Evolutionary conservation across 2,797 vertebrate species (phyloP), one percentile per base, ranked within the genome.

Genomic region (Enteromius paludinosus): DNA sequence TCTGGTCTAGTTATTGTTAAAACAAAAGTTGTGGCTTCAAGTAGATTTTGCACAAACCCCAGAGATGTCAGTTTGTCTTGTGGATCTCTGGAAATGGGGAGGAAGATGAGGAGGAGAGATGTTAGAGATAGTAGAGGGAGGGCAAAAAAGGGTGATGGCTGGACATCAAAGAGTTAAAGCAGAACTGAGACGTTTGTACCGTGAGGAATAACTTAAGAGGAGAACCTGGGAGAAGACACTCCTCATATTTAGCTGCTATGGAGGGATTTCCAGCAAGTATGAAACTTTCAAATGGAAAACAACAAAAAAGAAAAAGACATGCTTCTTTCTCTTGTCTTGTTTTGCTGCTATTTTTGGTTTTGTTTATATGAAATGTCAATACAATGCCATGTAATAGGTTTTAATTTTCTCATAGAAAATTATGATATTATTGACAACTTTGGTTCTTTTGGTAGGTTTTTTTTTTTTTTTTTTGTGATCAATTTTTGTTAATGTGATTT

Each of bases 321-420:
- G 92, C 96, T 96, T 93, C 95, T 96, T 96, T 95, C 92, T 94
- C 90, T 94, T 92, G 92, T 95, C 93, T 95, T 95, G 95, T 98
- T 95, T 97, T 98, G 97, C 97, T 99, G 97, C 97, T 99, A 98
- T 96, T 82, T 92, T 94, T 95, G 94, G 93, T 94, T 95, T 91
- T 93, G 93, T 93, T 93, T 95, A 95, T 92, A 91, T 96, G 95
- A 93, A 93, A 95, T 95, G 97, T 98, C 96, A 95, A 94, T 96
- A 94, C 96, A 95, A 95, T 97, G 96, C 96, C 96, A 95, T 96
- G 95, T 94, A 90, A 93, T 96, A 95, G 94, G 93, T 92, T 92
- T 96, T 94, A 96, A 96, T 97, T 97, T 97, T 97, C 96, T 97
- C 94, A 95, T 97, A 98, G 97, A 96, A 97, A 97, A 96, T 96